Evolutionary conservation across 2,888 invertebrate species (phyloP).

Genomic region (Pterostichus madidus): DNA sequence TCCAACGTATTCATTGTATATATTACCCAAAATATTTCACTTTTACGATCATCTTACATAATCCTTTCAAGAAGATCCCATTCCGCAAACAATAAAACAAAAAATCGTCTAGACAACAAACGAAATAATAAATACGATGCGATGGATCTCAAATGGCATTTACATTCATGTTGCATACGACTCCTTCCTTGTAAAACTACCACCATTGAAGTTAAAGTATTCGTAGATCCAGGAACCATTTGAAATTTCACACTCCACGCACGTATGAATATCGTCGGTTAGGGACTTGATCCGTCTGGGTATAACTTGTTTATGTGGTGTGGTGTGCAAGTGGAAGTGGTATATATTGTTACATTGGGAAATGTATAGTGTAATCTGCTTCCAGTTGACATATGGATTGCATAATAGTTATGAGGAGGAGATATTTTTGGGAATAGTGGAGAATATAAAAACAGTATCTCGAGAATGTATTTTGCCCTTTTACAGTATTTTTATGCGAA

Average conservation of each 20-base stretch:
- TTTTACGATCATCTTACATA: slow-evolving; percentile 18
- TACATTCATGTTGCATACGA: slow-evolving; percentile 22
- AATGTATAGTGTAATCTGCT: neutral
- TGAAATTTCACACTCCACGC: slow-evolving; percentile 24
- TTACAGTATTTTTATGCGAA: too few species aligned
- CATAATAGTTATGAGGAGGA: neutral
- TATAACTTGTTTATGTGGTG: slow-evolving; percentile 17
- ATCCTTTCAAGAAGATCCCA: slow-evolving; percentile 23
- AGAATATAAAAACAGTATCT: neutral
- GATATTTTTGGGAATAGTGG: neutral
- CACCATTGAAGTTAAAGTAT: neutral
- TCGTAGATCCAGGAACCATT: slow-evolving; percentile 2
- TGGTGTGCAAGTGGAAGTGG: neutral
- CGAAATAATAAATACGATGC: slow-evolving; percentile 36
- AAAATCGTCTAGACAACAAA: slow-evolving; percentile 50
- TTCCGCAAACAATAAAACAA: slow-evolving; percentile 42
- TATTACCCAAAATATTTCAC: slow-evolving; percentile 9
- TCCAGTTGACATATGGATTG: slow-evolving; percentile 1
- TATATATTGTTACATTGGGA: slow-evolving; percentile 2
- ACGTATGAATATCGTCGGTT: slow-evolving; percentile 29
- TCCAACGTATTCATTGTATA: neutral
- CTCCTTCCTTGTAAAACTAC: slow-evolving; percentile 27
- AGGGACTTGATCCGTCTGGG: slow-evolving; percentile 12
- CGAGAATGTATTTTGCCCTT: too few species aligned
- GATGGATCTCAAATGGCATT: slow-evolving; percentile 29